Conservation (phyloP, 1,140 invertebrate species). For the Scaptodrosophila lebanonensis region DNA sequence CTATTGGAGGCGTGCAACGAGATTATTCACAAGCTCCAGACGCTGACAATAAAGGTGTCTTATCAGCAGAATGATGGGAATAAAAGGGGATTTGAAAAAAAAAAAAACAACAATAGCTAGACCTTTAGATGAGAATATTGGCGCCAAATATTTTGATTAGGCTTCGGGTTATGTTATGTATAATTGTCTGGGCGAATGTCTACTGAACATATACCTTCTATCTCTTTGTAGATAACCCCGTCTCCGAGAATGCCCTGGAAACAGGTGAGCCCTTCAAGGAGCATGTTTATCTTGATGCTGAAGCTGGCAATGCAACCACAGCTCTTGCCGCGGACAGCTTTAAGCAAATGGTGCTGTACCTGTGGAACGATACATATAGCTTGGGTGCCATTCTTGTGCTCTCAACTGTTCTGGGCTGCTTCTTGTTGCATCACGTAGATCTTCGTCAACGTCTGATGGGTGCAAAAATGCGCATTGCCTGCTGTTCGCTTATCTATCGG, state of each 20-base stretch:
- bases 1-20: slow-evolving; percentile 5
- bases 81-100: no score
- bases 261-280: slow-evolving; percentile 26
- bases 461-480: slow-evolving; percentile 79
- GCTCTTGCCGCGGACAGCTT: neutral
- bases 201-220: neutral
- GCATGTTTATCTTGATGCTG: neutral
- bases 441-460: slow-evolving; percentile 70
- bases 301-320: slow-evolving; percentile 3
- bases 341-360: slow-evolving; percentile 4
- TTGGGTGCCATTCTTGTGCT: slow-evolving; percentile 57
- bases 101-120: no score
- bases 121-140: no score
- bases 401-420: slow-evolving; percentile 61
- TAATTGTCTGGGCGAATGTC: neutral
- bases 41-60: no score
- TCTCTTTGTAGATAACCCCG: slow-evolving; percentile 14
- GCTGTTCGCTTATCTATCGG: slow-evolving; percentile 80
- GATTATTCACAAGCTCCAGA: no score
- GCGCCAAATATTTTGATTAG: no score
- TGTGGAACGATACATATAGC: slow-evolving; percentile 60
- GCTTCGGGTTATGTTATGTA: slow-evolving; percentile 2
- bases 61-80: no score
- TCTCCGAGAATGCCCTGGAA: slow-evolving; percentile 36
- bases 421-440: slow-evolving; percentile 75